Evolutionary conservation across 2,888 invertebrate genomes (phyloP), one percentile per base, ranked within the genome.

Genomic region (Ganaspis brasiliensis): DNA sequence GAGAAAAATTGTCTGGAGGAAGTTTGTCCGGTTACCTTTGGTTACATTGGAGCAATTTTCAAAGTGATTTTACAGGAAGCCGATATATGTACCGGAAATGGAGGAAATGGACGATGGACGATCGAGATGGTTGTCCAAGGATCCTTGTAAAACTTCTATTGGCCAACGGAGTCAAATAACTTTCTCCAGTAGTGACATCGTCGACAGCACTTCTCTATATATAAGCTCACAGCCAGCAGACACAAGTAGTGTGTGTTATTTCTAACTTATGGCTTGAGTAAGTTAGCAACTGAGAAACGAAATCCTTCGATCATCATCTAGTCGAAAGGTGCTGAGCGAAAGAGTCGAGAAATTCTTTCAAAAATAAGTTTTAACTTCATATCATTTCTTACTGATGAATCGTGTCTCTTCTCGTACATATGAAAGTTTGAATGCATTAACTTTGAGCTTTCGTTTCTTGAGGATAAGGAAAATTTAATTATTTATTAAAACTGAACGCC

Each of bases 61-160:
- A 45, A 45, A 67, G 67, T 67, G 67, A 45, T 67, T 21, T 67
- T 57, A 52, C 72, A 19, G 72, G 19, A 67, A 31, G 24, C 72
- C 35, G 70, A 55, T 70, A 72, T 74, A 70, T 67, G 74, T 72
- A 40, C 57, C 35, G 74, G 67, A 67, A 67, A 67, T 63, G 14
- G 63, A 63, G 63, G 63, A 63, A 63, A 61, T 77, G 40, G 74
- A 19, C 72, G 55, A 61, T 77, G 40, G 74, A 19, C 72, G 55
- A 73, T 67, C 57, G 63, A 76, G 37, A 21, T 24, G 31, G 45
- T 37, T 31, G 12, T 71, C 70, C 49, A 61, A 77, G 78, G 81
- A 85, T 85, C 83, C 83, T 81, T 81, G 76, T 71, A 76, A 75
- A 87, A 87, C 78, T 87, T 84, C 74, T 79, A 79, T 80, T 77